Percentiles rank a stretch among this genome's conserved stretches.
Evolutionary conservation across 2,113 vertebrate species (phyloP).

Genomic region (Regulus satrapa): DNA sequence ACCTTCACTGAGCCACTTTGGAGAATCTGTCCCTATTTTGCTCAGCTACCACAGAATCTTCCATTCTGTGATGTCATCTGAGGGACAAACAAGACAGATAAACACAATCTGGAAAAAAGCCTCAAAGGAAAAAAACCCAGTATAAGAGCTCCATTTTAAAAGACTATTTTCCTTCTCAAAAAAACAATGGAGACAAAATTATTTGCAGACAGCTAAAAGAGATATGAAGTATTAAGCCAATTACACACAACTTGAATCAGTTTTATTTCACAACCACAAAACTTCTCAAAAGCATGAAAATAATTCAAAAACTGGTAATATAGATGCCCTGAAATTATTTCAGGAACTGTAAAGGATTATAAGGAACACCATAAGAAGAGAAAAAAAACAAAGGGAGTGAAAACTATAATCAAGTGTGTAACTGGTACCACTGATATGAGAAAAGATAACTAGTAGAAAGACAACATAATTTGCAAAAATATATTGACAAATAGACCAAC

Average conservation of each 20-base stretch:
- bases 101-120: background rate
- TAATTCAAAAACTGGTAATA: background rate
- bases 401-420: background rate
- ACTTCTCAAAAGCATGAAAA: background rate
- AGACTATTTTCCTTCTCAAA: background rate
- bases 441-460: background rate
- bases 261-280: background rate
- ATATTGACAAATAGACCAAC: background rate
- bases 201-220: background rate
- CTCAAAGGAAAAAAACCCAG: background rate
- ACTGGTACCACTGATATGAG: background rate
- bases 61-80: background rate
- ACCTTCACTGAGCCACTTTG: background rate
- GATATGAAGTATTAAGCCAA: background rate
- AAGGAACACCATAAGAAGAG: background rate
- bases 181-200: background rate
- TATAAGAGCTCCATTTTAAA: background rate
- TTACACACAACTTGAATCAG: background rate
- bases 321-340: background rate
- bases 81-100: background rate
- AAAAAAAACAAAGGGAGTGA: background rate
- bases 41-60: background rate
- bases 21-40: background rate
- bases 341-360: background rate
- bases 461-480: background rate